phyloP scores from a whole-genome alignment of 2,797 vertebrate species.

The Dryobates pubescens region DNA sequence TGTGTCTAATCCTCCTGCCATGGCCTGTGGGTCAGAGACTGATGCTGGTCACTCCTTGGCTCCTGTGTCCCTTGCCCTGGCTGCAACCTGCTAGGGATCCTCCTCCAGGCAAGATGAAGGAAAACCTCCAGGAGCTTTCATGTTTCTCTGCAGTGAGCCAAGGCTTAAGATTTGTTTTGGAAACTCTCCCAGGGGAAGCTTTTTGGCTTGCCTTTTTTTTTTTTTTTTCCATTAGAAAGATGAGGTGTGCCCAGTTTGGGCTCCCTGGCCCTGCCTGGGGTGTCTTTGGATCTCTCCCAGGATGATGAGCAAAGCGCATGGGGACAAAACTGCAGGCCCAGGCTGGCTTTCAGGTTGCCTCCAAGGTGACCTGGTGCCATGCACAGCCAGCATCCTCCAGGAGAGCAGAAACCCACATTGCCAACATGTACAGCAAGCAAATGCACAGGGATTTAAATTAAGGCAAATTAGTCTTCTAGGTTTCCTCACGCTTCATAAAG shows the following conservation, averaged over 20 bases:
- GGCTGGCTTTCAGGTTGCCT: background rate
- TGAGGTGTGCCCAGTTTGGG: background rate
- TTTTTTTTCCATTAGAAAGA: background rate
- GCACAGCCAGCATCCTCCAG: accelerated
- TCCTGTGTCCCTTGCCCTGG: accelerated
- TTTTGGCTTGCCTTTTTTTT: background rate
- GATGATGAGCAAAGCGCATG: background rate
- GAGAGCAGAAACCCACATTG: background rate
- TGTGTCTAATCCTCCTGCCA: background rate
- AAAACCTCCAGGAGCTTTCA: background rate
- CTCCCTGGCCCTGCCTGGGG: background rate
- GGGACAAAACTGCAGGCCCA: background rate
- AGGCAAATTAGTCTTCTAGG: background rate
- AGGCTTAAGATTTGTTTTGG: conserved; percentile 13
- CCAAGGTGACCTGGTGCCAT: background rate
- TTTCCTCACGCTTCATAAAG: background rate
- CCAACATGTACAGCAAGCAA: background rate
- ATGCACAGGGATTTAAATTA: accelerated
- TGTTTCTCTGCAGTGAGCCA: background rate
- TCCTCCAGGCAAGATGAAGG: background rate
- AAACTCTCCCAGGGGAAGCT: conserved; percentile 20
- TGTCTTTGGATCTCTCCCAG: background rate
- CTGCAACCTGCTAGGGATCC: background rate
- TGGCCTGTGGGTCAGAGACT: background rate
- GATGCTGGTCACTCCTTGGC: background rate